Percentiles rank a stretch among this genome's conserved stretches.
These are phyloP conservation scores for Ectobius pallidus DNA, from an alignment of 2,888 invertebrate genomes.

Conservation along the genomic window DNA sequence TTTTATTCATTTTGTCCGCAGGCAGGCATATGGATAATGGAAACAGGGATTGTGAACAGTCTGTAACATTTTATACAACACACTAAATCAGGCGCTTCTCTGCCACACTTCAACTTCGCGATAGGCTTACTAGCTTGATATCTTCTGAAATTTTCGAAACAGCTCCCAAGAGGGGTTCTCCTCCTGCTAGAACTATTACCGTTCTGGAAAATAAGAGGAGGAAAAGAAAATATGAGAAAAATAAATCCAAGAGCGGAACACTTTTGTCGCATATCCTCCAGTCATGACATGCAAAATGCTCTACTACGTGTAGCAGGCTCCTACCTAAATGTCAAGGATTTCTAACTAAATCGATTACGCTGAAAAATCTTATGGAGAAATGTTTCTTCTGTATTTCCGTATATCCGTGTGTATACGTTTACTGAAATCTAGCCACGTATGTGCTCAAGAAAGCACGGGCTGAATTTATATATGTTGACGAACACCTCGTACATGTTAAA, in stretches of 20 bases:
- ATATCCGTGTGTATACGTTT: neutral
- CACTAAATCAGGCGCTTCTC: too few relatives aligned
- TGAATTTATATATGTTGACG: slow-evolving; percentile 16
- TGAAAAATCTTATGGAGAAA: slow-evolving; percentile 4
- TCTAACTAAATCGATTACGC: slow-evolving; percentile 24
- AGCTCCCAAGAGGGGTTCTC: neutral
- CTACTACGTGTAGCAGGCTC: neutral
- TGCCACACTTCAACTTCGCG: neutral
- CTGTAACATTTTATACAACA: too few relatives aligned
- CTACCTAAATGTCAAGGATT: slow-evolving; percentile 21
- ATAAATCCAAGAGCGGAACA: slow-evolving; percentile 23
- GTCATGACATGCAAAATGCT: slow-evolving; percentile 21
- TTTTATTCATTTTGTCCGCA: too few relatives aligned
- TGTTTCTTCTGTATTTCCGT: neutral
- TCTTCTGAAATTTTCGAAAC: slow-evolving; percentile 24
- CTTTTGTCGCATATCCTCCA: slow-evolving; percentile 24
- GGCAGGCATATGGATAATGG: too few relatives aligned
- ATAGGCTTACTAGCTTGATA: slow-evolving; percentile 16
- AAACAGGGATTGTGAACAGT: too few relatives aligned
- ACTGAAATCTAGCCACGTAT: slow-evolving; percentile 23
- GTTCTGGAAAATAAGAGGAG: neutral
- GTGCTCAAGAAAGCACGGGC: slow-evolving; percentile 1
- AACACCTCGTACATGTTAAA: neutral
- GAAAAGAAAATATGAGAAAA: slow-evolving; percentile 1
- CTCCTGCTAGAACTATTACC: neutral